Conservation (phyloP, 2,797 vertebrate species). For the Chanos chanos region DNA sequence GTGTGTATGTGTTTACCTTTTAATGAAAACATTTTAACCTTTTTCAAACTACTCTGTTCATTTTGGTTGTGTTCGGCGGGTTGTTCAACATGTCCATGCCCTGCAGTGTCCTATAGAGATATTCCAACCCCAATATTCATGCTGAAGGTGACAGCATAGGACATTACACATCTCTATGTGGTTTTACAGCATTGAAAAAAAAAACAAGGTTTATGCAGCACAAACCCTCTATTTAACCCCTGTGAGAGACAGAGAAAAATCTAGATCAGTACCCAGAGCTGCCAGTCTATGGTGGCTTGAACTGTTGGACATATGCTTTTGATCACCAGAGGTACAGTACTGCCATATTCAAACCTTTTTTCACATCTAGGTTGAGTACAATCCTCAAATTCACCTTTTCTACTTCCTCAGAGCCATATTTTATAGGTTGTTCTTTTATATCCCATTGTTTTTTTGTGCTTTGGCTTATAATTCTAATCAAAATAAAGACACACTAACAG, state of each 20-base stretch:
- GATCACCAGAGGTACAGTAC: slow-evolving; percentile 58
- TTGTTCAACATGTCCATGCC: slow-evolving; percentile 21
- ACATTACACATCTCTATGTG: slow-evolving; percentile 35
- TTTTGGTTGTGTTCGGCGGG: slow-evolving; percentile 15
- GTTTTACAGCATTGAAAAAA: slow-evolving; percentile 14
- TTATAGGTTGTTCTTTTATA: slow-evolving; percentile 73
- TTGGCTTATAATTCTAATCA: slow-evolving; percentile 54
- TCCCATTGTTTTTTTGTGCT: slow-evolving; percentile 61
- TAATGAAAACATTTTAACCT: neutral
- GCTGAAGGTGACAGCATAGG: slow-evolving; percentile 26
- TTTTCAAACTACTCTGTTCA: slow-evolving; percentile 1
- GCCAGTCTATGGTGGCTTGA: slow-evolving; percentile 20
- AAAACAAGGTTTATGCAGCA: neutral
- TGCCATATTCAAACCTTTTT: slow-evolving; percentile 65
- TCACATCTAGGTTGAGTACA: slow-evolving; percentile 51
- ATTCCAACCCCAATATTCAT: slow-evolving; percentile 2
- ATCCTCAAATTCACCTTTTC: slow-evolving; percentile 66
- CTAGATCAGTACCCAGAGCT: slow-evolving; percentile 28
- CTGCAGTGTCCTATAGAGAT: slow-evolving; percentile 12
- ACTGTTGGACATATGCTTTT: slow-evolving; percentile 48
- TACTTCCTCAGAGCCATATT: slow-evolving; percentile 81
- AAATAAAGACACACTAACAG: slow-evolving; percentile 57
- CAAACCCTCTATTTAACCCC: slow-evolving; percentile 20
- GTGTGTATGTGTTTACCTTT: slow-evolving; percentile 33
- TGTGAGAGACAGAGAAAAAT: slow-evolving; percentile 25